Base-by-base conservation (phyloP, 2,888 invertebrate species). In the Timema podura region DNA sequence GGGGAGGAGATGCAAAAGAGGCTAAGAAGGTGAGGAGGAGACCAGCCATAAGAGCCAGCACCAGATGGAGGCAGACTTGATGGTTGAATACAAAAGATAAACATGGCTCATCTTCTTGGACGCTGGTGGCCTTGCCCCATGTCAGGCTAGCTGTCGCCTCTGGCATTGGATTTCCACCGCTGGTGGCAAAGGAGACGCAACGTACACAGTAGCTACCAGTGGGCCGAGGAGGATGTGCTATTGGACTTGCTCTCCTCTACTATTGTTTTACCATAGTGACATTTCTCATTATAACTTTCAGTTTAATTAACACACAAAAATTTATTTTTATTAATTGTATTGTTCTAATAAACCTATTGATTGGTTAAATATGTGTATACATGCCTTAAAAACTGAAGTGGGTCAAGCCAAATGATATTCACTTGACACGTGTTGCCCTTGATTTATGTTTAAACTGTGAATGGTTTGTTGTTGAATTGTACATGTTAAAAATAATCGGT, bases 81-180 rank as follows among this genome's bases (percentile, higher is more conserved):
- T 57, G 49, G 68, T 68, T 67, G 67, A 70, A 59, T 51, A 69
- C 67, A 67, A 67, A 72, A 72, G 72, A 65, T 67, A 70, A 72
- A 72, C 70, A 70, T 45, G 64, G 71, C 47, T 68, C 65, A 59
- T 65, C 68, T 66, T 64, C 47, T 47, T n/a, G 15, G 68, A 57
- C 30, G 59, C 48, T 66, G 66, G 51, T 48, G 67, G 69, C 70
- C 72, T 70, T 70, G 68, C 67, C 68, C 51, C 68, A 46, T 57
- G 66, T 65, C 65, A 69, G 48, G 47, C 64, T 67, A 9, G 51
- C 47, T 68, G 70, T 69, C 71, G 64, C 69, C 69, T 45, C 30
- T 9, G 68, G 71, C 69, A 59, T 45, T 68, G 64, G 57, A 66
- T 65, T 54, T 48, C 48, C 64, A 54, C 57, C 59, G 66, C 57